Evolutionary conservation across 2,113 vertebrate species (phyloP), one percentile per base, ranked within the genome.

Genomic region (Oxyruncus cristatus): DNA sequence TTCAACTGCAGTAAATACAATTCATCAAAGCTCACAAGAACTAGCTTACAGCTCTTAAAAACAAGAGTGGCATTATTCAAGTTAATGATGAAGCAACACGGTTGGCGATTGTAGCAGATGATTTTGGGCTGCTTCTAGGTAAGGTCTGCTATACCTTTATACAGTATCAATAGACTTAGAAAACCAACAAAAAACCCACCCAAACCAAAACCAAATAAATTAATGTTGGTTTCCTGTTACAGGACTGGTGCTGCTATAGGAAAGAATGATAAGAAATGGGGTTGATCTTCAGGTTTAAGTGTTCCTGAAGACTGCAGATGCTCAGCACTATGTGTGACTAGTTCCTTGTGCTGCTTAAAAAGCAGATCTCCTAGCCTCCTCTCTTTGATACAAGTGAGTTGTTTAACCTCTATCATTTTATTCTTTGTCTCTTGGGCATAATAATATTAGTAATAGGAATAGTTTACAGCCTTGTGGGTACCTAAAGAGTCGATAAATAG

Each of bases 261-360:
- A 42, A 85, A 32, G 12, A 37, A 85, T 20, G 7, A 1, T 24
- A 55, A 81, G 50, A 75, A 82, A 19, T 23, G 14, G 10, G 4
- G 20, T 15, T 63, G 37, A 72, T 71, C 62, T 67, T 71, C 52
- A 63, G 63, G 42, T 72, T 44, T 66, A 2, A 3, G 17, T 41
- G 49, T 88, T 35, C 32, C 14, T 42, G 50, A 37, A 73, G 37
- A 27, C 39, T 37, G 22, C 33, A 59, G 35, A 18, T 10, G 1
- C n/a, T 79, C 56, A 55, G 58, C 22, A 24, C 14, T 47, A 4
- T 0, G 0, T 33, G 32, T 41, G 35, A 53, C 13, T 44, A 9
- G 6, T 44, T 74, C 28, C 33, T 44, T 23, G 10, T 19, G 32
- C 21, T 59, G 37, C 35, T 82, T 47, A 42, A 88, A 81, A 74